Evolutionary conservation across 2,888 invertebrate genomes (phyloP).

Genomic region (Lepidochitona cinerea): DNA sequence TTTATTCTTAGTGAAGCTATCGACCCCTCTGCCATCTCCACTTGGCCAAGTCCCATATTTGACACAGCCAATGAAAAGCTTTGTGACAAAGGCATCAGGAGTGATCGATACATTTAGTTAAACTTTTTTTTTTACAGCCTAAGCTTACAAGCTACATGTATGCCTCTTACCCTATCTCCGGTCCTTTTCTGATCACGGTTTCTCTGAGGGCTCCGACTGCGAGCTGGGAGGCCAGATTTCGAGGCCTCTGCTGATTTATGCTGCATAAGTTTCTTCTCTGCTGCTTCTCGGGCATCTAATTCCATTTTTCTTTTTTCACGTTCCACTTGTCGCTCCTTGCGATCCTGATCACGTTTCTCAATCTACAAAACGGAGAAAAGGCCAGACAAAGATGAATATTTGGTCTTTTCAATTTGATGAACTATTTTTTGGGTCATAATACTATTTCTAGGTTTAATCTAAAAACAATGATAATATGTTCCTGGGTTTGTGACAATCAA

Average conservation of each 20-base stretch:
- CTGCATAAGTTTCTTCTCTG: conserved; percentile 9
- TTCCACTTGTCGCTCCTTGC: conserved; percentile 88
- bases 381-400: too few relatives aligned
- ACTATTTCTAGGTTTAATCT: too few relatives aligned
- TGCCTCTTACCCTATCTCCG: background rate
- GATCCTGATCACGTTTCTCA: conserved; percentile 84
- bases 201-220: background rate
- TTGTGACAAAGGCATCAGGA: too few relatives aligned
- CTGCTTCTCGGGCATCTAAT: conserved; percentile 36
- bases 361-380: conserved; percentile 24
- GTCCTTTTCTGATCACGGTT: conserved; percentile 3
- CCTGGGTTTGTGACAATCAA: background rate
- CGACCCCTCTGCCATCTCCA: too few relatives aligned
- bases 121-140: too few relatives aligned
- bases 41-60: too few relatives aligned
- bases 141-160: too few relatives aligned
- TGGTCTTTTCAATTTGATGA: too few relatives aligned
- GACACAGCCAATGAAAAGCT: too few relatives aligned
- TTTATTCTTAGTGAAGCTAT: too few relatives aligned
- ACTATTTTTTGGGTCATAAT: too few relatives aligned
- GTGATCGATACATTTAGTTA: too few relatives aligned
- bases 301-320: conserved; percentile 85
- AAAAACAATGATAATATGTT: background rate
- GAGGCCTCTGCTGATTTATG: conserved; percentile 19
- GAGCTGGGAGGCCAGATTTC: conserved; percentile 21